Evolutionary conservation across 2,888 invertebrate species (phyloP).

Genomic region (Pristionchus maxplancki): DNA sequence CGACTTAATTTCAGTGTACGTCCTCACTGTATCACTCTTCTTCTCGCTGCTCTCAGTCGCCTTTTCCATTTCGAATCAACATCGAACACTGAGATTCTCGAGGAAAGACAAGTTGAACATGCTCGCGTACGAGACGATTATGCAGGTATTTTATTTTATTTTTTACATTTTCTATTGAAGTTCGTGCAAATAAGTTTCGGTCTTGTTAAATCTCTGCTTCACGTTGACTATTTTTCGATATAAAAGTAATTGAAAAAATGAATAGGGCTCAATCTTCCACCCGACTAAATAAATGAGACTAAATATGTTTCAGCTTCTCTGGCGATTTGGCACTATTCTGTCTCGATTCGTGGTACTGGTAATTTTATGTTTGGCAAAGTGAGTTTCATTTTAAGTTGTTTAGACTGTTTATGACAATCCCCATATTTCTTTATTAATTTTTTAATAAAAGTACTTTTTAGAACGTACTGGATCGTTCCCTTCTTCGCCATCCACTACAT

Average conservation of each 20-base stretch:
- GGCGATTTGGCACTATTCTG: slow-evolving; percentile 66
- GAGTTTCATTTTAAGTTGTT: slow-evolving; percentile 33
- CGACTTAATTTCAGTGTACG: slow-evolving; percentile 55
- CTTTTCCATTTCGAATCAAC: slow-evolving; percentile 70
- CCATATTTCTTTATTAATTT: no score
- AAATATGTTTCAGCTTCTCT: slow-evolving; percentile 66
- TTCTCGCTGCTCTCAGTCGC: slow-evolving; percentile 65
- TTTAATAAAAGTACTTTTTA: no score
- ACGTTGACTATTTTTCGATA: no score
- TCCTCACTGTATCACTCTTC: slow-evolving; percentile 61
- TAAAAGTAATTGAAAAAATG: no score
- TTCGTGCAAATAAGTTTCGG: no score
- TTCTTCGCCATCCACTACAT: slow-evolving; percentile 56
- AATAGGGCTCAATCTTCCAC: no score
- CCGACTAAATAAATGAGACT: no score
- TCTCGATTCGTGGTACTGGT: slow-evolving; percentile 61
- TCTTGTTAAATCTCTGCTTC: no score
- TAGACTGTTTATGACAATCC: no score
- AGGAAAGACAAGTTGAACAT: slow-evolving; percentile 69
- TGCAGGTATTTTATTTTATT: slow-evolving; percentile 63
- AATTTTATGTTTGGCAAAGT: slow-evolving; percentile 51
- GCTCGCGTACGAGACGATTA: slow-evolving; percentile 63
- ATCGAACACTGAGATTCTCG: slow-evolving; percentile 67
- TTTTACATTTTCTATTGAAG: no score
- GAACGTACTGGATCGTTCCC: slow-evolving; percentile 49